Evolutionary conservation across 2,888 invertebrate genomes (phyloP).

Genomic region (Tenthredo amoena): DNA sequence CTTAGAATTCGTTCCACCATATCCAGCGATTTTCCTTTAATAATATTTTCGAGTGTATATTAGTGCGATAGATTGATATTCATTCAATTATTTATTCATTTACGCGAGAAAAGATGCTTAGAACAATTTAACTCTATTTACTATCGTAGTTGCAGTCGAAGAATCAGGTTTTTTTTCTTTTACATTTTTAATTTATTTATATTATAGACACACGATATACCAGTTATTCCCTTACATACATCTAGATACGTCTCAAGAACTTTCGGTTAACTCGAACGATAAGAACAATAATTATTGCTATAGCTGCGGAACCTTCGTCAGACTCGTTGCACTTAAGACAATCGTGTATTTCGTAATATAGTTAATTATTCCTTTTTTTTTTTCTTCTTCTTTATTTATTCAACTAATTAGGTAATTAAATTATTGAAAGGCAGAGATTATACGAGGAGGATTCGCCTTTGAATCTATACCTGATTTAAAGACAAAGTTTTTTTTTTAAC

Average conservation of each 20-base stretch:
- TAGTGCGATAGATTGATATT: background rate
- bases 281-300: conserved; percentile 34
- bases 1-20: background rate
- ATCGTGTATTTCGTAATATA: background rate
- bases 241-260: background rate
- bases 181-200: background rate
- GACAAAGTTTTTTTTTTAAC: background rate
- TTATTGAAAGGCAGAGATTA: background rate
- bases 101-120: background rate
- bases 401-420: background rate
- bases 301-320: background rate
- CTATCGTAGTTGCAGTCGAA: conserved; percentile 29
- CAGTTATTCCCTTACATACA: background rate
- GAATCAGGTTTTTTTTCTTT: background rate
- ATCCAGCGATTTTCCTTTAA: background rate
- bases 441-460: background rate
- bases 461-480: background rate
- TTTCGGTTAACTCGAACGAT: conserved; percentile 2
- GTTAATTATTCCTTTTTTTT: background rate
- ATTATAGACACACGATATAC: conserved; percentile 6
- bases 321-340: background rate
- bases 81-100: background rate
- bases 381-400: background rate
- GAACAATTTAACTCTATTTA: background rate
- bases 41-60: background rate